Base-by-base conservation (phyloP, 1,140 invertebrate species). In the Papilio aristodemus region DNA sequence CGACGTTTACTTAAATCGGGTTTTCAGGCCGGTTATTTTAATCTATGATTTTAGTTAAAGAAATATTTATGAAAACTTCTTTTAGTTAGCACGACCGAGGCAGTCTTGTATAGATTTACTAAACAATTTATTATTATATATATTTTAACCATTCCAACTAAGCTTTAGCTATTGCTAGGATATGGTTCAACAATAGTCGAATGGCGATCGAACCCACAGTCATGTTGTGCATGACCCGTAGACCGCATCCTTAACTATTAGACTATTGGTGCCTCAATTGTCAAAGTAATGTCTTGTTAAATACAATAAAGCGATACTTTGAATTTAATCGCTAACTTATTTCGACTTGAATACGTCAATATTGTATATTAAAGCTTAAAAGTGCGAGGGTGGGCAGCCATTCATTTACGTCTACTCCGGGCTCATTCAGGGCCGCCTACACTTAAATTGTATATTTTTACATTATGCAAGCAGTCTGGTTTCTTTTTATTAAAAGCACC, bases 371-470 rank as follows among this genome's bases (percentile, higher is more conserved):
- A 85, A 85, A 79, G 83, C 83, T 81, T 80, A 80, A 80, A 82
- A 75, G 73, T 66, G 68, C n/a, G n/a, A n/a, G 46, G 72, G 75
- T 70, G 69, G 60, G 50, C 63, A 59, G 32, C 76, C 71, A 78
- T 83, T 83, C 80, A 85, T 82, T 78, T 78, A 72, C 14, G 25
- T 80, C 75, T 73, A 62, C 78, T 74, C 68, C 62, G 60, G 77
- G 77, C 75, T 82, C 75, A 86, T 86, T 85, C 80, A 87, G 0
- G 17, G 41, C 75, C 82, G 76, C 82, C 85, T 81, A 83, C 84
- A 86, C 85, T 87, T 88, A 86, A 85, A 85, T 87, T 84, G 82
- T 89, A 86, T 84, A 86, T 86, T 84, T 86, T 85, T 80, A 81
- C 83, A 85, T 87, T 83, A 85, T 83, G 71, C 80, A 85, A 82